These are phyloP conservation scores for Sebastes nivosus DNA, from an alignment of 2,797 vertebrate genomes.

Conservation along the genomic window DNA sequence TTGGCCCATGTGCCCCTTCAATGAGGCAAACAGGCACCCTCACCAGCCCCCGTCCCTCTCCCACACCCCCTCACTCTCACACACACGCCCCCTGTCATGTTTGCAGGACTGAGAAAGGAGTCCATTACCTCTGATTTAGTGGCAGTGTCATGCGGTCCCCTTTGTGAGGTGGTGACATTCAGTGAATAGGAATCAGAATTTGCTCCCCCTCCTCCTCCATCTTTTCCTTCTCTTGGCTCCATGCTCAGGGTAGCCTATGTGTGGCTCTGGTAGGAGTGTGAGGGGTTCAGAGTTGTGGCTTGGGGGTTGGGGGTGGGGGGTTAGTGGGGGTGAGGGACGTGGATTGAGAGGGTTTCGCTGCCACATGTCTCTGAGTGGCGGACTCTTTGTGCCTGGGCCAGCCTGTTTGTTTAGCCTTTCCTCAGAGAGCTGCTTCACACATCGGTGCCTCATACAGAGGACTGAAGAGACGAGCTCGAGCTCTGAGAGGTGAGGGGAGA, in stretches of 20 bases:
- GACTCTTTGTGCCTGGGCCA: constrained; percentile 76
- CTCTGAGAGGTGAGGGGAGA: neutral
- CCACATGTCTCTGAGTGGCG: constrained; percentile 78
- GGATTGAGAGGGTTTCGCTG: constrained; percentile 72
- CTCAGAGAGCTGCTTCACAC: constrained; percentile 68
- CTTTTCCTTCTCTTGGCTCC: constrained; percentile 58
- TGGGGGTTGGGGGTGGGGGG: neutral
- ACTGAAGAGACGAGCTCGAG: constrained; percentile 8
- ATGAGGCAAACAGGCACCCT: constrained; percentile 66
- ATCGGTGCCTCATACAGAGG: constrained; percentile 39
- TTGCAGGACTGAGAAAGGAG: constrained; percentile 78
- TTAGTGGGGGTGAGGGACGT: neutral
- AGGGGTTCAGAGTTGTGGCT: constrained; percentile 39
- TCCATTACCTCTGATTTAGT: constrained; percentile 87
- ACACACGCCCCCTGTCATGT: constrained; percentile 82
- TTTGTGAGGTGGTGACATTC: constrained; percentile 83
- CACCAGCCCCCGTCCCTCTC: constrained; percentile 46
- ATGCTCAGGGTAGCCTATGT: constrained; percentile 17
- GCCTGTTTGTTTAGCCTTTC: constrained; percentile 83
- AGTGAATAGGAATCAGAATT: constrained; percentile 81
- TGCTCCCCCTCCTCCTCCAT: constrained; percentile 59
- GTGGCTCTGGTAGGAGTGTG: constrained; percentile 51
- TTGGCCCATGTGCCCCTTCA: constrained; percentile 71
- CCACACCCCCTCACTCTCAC: constrained; percentile 57
- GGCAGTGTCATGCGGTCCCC: constrained; percentile 78